phyloP scores from a whole-genome alignment of 2,113 vertebrate species.

The Brachirus orientalis region DNA sequence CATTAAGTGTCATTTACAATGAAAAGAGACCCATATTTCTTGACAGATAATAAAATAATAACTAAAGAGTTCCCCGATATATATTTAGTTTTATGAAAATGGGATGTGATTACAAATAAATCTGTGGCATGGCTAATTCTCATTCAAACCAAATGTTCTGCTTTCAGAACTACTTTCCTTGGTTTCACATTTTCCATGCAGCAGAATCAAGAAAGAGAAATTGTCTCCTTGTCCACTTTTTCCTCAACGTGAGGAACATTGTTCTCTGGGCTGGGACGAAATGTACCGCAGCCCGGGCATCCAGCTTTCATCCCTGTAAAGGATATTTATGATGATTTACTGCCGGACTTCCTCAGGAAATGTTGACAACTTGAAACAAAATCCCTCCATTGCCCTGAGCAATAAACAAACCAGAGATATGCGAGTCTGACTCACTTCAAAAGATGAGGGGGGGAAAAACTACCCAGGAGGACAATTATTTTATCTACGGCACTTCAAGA shows the following conservation, averaged over 20 bases:
- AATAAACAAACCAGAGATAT: slow-evolving; percentile 68
- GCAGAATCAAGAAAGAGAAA: slow-evolving; percentile 15
- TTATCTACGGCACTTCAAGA: slow-evolving; percentile 42
- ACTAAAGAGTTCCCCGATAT: too few relatives aligned
- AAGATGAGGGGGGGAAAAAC: slow-evolving; percentile 29
- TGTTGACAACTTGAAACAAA: slow-evolving; percentile 78
- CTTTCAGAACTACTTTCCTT: too few relatives aligned
- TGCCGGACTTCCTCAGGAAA: slow-evolving; percentile 75
- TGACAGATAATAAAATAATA: too few relatives aligned
- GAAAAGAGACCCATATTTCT: too few relatives aligned
- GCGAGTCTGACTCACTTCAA: slow-evolving; percentile 52
- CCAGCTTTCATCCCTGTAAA: slow-evolving; percentile 58
- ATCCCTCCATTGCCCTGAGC: slow-evolving; percentile 59
- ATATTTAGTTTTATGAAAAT: not conserved
- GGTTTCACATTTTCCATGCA: not conserved
- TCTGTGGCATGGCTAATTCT: not conserved
- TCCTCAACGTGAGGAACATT: slow-evolving; percentile 22
- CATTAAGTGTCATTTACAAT: too few relatives aligned
- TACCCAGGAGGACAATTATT: slow-evolving; percentile 41
- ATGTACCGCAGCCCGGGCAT: slow-evolving; percentile 14
- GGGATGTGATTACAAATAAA: too few relatives aligned
- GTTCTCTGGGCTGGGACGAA: slow-evolving; percentile 24
- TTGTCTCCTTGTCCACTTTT: slow-evolving; percentile 13
- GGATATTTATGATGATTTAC: slow-evolving; percentile 75
- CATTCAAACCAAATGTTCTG: not conserved